A percentile compares a stretch with the other conserved stretches of the same genome.
Evolutionary conservation across 2,888 invertebrate species (phyloP).

Genomic region (Ophioninae sp.): DNA sequence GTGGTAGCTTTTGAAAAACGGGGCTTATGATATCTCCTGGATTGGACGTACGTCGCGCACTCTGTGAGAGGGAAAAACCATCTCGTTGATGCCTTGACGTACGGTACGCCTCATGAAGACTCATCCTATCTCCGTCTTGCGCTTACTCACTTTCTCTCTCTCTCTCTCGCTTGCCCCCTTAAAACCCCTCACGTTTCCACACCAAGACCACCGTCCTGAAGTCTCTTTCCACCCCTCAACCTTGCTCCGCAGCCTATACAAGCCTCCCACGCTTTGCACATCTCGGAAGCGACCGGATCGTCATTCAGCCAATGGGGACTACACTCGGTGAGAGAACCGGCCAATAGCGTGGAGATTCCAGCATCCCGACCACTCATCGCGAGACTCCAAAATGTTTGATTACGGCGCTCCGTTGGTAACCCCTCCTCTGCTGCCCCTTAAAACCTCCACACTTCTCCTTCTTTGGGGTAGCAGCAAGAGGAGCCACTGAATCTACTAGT

Average conservation of each 20-base stretch:
- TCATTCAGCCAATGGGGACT: slow-evolving; percentile 51
- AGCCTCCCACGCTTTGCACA: slow-evolving; percentile 61
- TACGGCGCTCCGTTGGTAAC: neutral
- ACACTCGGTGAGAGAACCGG: slow-evolving; percentile 29
- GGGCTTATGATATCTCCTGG: slow-evolving; percentile 70
- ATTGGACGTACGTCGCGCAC: slow-evolving; percentile 63
- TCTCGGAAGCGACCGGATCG: slow-evolving; percentile 53
- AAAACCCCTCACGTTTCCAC: slow-evolving; percentile 8
- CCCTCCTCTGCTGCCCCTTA: slow-evolving; percentile 17
- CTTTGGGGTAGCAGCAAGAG: slow-evolving; percentile 16
- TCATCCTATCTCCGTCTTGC: slow-evolving; percentile 38
- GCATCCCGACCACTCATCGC: slow-evolving; percentile 54
- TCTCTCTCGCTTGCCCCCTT: neutral
- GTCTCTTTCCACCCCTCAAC: slow-evolving; percentile 37
- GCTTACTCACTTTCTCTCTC: slow-evolving; percentile 8
- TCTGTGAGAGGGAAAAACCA: slow-evolving; percentile 59
- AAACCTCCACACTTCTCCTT: neutral
- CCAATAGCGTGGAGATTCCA: slow-evolving; percentile 56
- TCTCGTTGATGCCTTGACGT: slow-evolving; percentile 33
- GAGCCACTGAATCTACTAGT: slow-evolving; percentile 54
- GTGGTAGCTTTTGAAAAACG: slow-evolving; percentile 72
- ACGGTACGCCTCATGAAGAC: slow-evolving; percentile 56
- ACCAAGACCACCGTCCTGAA: neutral
- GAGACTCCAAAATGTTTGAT: slow-evolving; percentile 23
- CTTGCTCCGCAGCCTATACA: slow-evolving; percentile 23